Percentiles rank a stretch among this genome's conserved stretches.
These are phyloP conservation scores for Stomatorhinus walkeri DNA, from an alignment of 2,797 vertebrate genomes.

Conservation along the genomic window DNA sequence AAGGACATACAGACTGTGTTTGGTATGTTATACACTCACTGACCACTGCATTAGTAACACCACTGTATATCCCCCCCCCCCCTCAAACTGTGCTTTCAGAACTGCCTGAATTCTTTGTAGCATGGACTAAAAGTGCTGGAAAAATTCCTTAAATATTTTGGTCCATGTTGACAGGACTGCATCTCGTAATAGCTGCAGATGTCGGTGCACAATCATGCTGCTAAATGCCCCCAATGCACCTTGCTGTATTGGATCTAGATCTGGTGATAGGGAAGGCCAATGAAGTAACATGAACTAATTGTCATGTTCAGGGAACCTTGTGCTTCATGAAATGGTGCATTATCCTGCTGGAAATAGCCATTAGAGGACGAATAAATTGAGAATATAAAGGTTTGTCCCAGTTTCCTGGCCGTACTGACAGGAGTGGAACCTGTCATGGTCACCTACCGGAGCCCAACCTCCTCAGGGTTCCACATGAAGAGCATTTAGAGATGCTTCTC, in stretches of 20 bases:
- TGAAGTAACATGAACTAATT: background rate
- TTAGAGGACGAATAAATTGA: background rate
- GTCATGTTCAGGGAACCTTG: background rate
- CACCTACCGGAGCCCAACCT: background rate
- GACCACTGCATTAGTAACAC: background rate
- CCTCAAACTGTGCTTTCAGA: background rate
- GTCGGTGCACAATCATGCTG: background rate
- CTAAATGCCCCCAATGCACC: background rate
- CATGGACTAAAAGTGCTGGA: background rate
- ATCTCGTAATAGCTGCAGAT: background rate
- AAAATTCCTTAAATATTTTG: background rate
- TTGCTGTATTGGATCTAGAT: background rate
- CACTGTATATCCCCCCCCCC: background rate
- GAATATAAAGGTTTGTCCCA: background rate
- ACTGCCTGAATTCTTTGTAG: background rate
- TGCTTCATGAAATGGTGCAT: background rate
- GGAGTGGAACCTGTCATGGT: background rate
- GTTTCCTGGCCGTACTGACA: background rate
- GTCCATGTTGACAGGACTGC: background rate
- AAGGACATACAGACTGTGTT: background rate
- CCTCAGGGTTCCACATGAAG: background rate
- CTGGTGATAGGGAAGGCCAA: background rate
- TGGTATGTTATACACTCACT: background rate
- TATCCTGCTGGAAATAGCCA: background rate
- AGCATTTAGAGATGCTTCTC: background rate